Conservation (phyloP, 1,140 invertebrate species). For the Panagrolaimus sp. region DNA sequence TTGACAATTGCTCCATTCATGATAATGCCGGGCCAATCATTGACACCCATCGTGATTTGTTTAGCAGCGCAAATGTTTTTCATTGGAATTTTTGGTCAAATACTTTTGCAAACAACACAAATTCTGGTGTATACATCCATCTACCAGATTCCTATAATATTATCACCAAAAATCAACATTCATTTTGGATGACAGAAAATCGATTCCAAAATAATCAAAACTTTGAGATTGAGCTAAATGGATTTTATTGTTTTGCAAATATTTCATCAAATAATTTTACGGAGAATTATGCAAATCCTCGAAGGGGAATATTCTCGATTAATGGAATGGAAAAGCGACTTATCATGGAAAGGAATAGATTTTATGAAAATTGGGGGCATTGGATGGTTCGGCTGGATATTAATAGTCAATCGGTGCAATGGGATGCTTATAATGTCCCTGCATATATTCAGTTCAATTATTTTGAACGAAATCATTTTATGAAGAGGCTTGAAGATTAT, state of each 20-base stretch:
- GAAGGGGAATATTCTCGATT: slow-evolving; percentile 72
- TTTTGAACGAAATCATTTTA: slow-evolving; percentile 52
- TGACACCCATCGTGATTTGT: slow-evolving; percentile 80
- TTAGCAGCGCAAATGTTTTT: slow-evolving; percentile 85
- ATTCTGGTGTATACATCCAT: slow-evolving; percentile 74
- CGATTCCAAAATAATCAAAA: slow-evolving; percentile 77
- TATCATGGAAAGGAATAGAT: slow-evolving; percentile 68
- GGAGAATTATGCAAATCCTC: slow-evolving; percentile 66
- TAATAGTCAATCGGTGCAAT: slow-evolving; percentile 34
- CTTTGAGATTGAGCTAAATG: slow-evolving; percentile 76
- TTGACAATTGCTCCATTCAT: slow-evolving; percentile 65
- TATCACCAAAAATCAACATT: slow-evolving; percentile 85
- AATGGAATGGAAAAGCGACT: slow-evolving; percentile 94
- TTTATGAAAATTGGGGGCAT: slow-evolving; percentile 69
- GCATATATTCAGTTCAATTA: slow-evolving; percentile 57
- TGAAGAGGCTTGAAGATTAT: slow-evolving; percentile 44
- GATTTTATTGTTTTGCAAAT: slow-evolving; percentile 75
- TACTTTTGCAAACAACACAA: slow-evolving; percentile 74
- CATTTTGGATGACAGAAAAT: slow-evolving; percentile 67
- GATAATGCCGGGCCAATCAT: slow-evolving; percentile 73
- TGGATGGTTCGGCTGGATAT: slow-evolving; percentile 54
- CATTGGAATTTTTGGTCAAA: slow-evolving; percentile 84
- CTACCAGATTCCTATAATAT: slow-evolving; percentile 90
- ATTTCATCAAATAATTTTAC: slow-evolving; percentile 78
- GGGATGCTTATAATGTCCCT: slow-evolving; percentile 32